Base-by-base conservation (phyloP, 2,888 invertebrate genomes). In the Dryobota labecula region DNA sequence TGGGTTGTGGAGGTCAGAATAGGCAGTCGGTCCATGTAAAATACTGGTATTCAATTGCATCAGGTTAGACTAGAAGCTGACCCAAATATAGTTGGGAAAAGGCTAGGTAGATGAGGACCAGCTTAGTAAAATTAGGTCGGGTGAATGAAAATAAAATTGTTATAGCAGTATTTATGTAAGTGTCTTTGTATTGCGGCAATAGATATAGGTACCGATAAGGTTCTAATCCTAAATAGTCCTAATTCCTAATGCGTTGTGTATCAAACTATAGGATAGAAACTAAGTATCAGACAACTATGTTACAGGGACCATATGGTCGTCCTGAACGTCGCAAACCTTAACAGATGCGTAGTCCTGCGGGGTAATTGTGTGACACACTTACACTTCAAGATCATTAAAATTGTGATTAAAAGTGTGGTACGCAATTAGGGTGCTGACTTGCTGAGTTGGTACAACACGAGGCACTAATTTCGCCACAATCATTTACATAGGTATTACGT, bases 61-160 rank as follows among this genome's bases (percentile, higher is more conserved):
- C n/a, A n/a, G n/a, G n/a, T n/a, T n/a, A n/a, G n/a, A n/a, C n/a
- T n/a, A n/a, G n/a, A n/a, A n/a, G n/a, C n/a, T n/a, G n/a, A n/a
- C n/a, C n/a, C n/a, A n/a, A n/a, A n/a, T n/a, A n/a, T n/a, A n/a
- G n/a, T n/a, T n/a, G n/a, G n/a, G n/a, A n/a, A n/a, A n/a, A n/a
- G n/a, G n/a, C n/a, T n/a, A n/a, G n/a, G n/a, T n/a, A n/a, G n/a
- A n/a, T n/a, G n/a, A n/a, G n/a, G n/a, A n/a, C n/a, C n/a, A n/a
- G n/a, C n/a, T n/a, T 60, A 70, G 78, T 60, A n/a, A 70, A 78
- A 78, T 54, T 54, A 43, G 33, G 36, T 45, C 15, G 38, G 33
- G 27, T 33, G 33, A 78, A 24, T 47, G 6, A 13, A 8, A 47
- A 41, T 24, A 6, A 47, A 36, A 27, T 11, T 49, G 20, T 27